These are phyloP conservation scores for Eueides isabella DNA, from an alignment of 1,140 invertebrate species.

Conservation along the genomic window DNA sequence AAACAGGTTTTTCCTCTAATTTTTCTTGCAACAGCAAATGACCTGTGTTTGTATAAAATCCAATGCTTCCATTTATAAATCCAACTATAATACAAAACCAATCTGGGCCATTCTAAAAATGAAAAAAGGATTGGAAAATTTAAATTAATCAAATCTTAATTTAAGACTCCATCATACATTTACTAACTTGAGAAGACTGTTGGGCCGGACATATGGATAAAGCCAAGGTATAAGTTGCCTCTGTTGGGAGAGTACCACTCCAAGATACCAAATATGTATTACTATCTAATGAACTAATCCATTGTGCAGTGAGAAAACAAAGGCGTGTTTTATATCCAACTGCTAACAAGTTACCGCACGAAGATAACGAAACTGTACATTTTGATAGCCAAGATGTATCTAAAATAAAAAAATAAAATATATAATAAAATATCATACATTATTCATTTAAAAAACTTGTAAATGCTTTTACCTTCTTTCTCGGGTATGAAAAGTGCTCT, in stretches of 20 bases:
- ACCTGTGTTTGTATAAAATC: slow-evolving; percentile 95
- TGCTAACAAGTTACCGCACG: slow-evolving; percentile 87
- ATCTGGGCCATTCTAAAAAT: slow-evolving; percentile 87
- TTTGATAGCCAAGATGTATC: slow-evolving; percentile 88
- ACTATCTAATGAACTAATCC: slow-evolving; percentile 81
- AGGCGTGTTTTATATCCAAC: slow-evolving; percentile 86
- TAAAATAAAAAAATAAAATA: slow-evolving; percentile 53
- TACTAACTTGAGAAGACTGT: slow-evolving; percentile 85
- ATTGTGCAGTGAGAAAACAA: slow-evolving; percentile 86
- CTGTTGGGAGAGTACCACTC: slow-evolving; percentile 80
- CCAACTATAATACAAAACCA: slow-evolving; percentile 97
- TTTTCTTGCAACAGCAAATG: slow-evolving; percentile 91
- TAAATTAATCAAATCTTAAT: too few relatives aligned
- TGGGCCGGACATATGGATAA: slow-evolving; percentile 83
- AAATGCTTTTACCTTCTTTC: slow-evolving; percentile 58
- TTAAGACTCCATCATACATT: too few relatives aligned
- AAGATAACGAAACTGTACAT: slow-evolving; percentile 88
- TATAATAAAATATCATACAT: not conserved
- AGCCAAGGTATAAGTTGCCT: slow-evolving; percentile 77
- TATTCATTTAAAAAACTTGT: not conserved
- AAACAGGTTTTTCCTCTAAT: slow-evolving; percentile 91
- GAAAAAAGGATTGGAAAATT: too few relatives aligned
- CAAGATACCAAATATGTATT: slow-evolving; percentile 82
- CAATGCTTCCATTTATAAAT: slow-evolving; percentile 91
- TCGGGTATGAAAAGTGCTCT: slow-evolving; percentile 83